Conservation (phyloP, 2,113 vertebrate genomes). For the Anser cygnoides region DNA sequence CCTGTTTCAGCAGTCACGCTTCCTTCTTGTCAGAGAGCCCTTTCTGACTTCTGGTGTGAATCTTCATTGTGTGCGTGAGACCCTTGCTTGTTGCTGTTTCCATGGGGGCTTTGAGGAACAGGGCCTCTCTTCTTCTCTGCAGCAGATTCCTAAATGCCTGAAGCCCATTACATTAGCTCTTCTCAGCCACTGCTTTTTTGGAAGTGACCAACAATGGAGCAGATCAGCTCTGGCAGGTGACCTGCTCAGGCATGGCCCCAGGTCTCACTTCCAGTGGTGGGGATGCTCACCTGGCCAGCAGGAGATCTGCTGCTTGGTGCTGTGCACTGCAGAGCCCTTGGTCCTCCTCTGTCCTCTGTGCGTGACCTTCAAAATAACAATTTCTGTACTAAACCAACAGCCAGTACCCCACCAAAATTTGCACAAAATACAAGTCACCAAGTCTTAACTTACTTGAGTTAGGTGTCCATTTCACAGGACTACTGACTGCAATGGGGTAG, state of each 20-base stretch:
- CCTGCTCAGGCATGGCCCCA: neutral
- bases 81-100: neutral
- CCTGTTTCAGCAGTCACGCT: neutral
- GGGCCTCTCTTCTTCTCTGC: neutral
- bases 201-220: accelerated
- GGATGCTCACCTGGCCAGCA: neutral
- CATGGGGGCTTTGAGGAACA: neutral
- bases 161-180: neutral
- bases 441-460: neutral
- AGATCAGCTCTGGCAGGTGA: accelerated
- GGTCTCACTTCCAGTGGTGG: accelerated
- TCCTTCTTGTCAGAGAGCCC: neutral
- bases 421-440: neutral
- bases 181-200: accelerated
- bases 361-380: neutral
- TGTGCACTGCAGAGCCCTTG: neutral
- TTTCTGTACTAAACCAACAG: neutral
- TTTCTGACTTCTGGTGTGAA: neutral
- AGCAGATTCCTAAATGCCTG: neutral
- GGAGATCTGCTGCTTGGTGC: neutral
- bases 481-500: neutral
- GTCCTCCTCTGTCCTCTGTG: neutral
- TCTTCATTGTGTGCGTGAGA: accelerated
- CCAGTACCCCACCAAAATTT: neutral
- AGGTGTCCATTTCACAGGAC: neutral